Base-by-base conservation (phyloP, 2,797 vertebrate species). In the Bucorvus abyssinicus region DNA sequence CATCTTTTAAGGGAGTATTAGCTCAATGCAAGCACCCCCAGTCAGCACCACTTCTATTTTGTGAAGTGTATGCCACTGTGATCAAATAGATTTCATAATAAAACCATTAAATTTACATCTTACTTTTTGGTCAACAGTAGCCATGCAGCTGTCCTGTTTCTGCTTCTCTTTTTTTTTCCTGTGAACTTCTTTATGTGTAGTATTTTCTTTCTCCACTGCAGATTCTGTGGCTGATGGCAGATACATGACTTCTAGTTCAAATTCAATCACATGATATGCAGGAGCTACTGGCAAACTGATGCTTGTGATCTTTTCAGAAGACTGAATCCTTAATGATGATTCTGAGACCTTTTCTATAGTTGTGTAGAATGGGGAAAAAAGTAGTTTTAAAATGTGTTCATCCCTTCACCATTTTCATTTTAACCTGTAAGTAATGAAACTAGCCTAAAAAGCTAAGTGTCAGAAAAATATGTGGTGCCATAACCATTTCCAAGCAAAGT, bases 261-360 rank as follows among this genome's bases (percentile, higher is more conserved):
- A 99, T 92, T 99, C 99, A 47, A 99, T 98, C 27, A 98, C 97
- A 49, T 99, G 99, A 94, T 99, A 99, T 0, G 99, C 98, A 59
- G 98, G 99, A 12, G 98, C 98, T 77, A 98, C 92, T 1, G 99
- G 99, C 87, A 99, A 98, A 71, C 97, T 97, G 96, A 99, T 99
- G 96, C 99, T 99, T 32, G 99, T 99, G 95, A 99, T 99, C 97
- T 99, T 99, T 94, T 99, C 99, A 8, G 99, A 99, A 3, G 98
- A 98, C 93, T 99, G 99, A 93, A 99, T 98, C 94, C 96, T 98
- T 79, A 99, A 95, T 14, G 93, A 76, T 18, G 97, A 97, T 7
- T 99, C 98, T 3, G 98, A 97, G 57, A 98, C 97, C 86, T 98
- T 96, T 95, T 99, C 99, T 99, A 93, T 3, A 95, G 83, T 47